These are phyloP conservation scores for Epicampocera succincta DNA, from an alignment of 2,888 invertebrate genomes.

Conservation along the genomic window DNA sequence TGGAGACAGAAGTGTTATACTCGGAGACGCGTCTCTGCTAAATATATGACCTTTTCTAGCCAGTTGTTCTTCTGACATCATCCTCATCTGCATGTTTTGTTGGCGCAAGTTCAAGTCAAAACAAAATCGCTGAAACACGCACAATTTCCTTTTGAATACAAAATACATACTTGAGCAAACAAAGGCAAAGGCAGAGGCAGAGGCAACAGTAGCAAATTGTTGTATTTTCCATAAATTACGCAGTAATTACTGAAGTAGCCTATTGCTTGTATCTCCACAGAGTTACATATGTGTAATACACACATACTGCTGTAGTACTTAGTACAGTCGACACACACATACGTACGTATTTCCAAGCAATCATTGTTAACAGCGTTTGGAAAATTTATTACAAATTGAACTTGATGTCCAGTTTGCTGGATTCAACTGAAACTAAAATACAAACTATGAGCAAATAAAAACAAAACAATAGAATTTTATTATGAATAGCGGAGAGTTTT, in stretches of 20 bases:
- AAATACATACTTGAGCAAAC: neutral
- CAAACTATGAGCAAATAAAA: neutral
- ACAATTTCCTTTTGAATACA: constrained; percentile 51
- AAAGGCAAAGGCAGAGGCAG: no score
- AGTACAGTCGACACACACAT: neutral
- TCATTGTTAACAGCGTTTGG: neutral
- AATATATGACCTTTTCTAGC: neutral
- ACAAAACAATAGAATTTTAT: neutral
- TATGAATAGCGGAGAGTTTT: neutral
- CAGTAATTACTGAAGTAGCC: constrained; percentile 55
- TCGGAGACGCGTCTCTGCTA: constrained; percentile 19
- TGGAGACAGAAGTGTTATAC: constrained; percentile 6
- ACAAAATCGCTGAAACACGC: constrained; percentile 56
- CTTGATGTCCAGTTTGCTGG: neutral
- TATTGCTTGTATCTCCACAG: constrained; percentile 11
- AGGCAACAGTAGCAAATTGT: constrained; percentile 32
- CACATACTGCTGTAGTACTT: neutral
- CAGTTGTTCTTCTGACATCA: constrained; percentile 7
- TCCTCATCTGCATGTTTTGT: constrained; percentile 3
- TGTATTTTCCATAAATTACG: constrained; percentile 63
- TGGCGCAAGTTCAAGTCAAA: neutral
- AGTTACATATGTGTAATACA: neutral
- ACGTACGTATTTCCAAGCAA: neutral
- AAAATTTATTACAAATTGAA: constrained; percentile 26
- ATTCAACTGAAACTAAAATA: neutral